phyloP scores from a whole-genome alignment of 92 coral and sea anemone species.

The Epizoanthus illoricatus region DNA sequence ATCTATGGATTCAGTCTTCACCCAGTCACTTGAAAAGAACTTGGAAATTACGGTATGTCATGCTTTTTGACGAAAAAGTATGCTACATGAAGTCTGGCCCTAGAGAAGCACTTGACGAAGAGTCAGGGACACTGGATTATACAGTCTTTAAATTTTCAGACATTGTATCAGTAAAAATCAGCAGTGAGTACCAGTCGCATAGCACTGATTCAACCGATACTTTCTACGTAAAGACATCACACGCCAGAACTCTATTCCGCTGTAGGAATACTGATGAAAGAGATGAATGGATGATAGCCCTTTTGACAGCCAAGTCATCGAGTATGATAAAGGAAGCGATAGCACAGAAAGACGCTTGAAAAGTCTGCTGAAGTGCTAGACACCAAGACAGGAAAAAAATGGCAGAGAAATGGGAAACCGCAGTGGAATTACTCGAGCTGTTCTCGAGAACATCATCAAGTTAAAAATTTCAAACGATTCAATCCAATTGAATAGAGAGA shows the following conservation, averaged over 20 bases:
- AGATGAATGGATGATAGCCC: constrained; percentile 37
- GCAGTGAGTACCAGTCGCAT: constrained; percentile 9
- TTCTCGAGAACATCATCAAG: no score
- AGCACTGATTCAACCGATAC: background rate
- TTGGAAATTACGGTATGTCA: constrained; percentile 31
- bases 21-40: constrained; percentile 8
- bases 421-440: no score
- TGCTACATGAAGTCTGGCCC: constrained; percentile 20
- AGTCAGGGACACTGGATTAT: constrained; percentile 7
- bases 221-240: constrained; percentile 21
- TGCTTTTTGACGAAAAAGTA: constrained; percentile 18
- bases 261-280: constrained; percentile 16
- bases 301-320: constrained; percentile 25
- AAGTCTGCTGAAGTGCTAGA: no score
- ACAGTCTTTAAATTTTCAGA: constrained; percentile 31
- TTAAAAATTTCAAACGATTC: no score
- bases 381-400: no score
- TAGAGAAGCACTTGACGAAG: background rate
- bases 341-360: constrained; percentile 9
- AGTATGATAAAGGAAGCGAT: constrained; percentile 36
- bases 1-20: constrained; percentile 31
- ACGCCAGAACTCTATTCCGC: constrained; percentile 17
- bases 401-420: no score
- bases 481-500: no score
- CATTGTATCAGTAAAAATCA: constrained; percentile 31